phyloP scores from a whole-genome alignment of 23 tunicate species.

The Oikopleura vanhoeffeni region DNA sequence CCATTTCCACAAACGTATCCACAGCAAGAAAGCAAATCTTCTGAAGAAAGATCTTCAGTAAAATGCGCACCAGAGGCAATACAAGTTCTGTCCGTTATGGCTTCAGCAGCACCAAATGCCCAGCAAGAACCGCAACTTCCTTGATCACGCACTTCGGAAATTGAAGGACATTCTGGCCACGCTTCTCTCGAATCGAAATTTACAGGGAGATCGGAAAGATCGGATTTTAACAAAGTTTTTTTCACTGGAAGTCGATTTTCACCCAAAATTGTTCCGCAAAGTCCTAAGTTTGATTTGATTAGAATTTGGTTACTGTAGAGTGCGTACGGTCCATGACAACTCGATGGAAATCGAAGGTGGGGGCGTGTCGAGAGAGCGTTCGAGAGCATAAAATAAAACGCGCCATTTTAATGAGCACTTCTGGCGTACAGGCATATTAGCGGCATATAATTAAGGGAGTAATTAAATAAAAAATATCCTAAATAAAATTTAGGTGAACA shows the following conservation, averaged over 20 bases:
- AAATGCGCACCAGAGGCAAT: constrained; percentile 31
- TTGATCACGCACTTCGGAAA: constrained; percentile 46
- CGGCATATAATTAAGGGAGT: no score
- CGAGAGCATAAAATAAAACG: no score
- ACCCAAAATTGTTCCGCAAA: background rate
- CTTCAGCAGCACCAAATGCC: constrained; percentile 96
- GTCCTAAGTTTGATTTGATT: no score
- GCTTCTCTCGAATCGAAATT: background rate
- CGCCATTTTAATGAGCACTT: no score
- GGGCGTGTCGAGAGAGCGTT: no score
- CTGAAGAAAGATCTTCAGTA: constrained; percentile 40
- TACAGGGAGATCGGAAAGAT: background rate
- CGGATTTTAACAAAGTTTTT: background rate
- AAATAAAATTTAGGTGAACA: no score
- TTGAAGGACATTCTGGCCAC: constrained; percentile 76
- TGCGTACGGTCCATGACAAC: no score
- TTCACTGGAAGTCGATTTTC: background rate
- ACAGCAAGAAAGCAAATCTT: constrained; percentile 64
- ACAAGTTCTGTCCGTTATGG: constrained; percentile 63
- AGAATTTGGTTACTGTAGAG: no score
- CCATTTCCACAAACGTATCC: constrained; percentile 21
- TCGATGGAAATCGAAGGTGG: no score
- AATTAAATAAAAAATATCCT: no score
- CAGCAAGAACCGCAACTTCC: constrained; percentile 95
- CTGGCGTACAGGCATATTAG: no score